phyloP scores from a whole-genome alignment of 1,140 invertebrate species.

The Leguminivora glycinivorella region DNA sequence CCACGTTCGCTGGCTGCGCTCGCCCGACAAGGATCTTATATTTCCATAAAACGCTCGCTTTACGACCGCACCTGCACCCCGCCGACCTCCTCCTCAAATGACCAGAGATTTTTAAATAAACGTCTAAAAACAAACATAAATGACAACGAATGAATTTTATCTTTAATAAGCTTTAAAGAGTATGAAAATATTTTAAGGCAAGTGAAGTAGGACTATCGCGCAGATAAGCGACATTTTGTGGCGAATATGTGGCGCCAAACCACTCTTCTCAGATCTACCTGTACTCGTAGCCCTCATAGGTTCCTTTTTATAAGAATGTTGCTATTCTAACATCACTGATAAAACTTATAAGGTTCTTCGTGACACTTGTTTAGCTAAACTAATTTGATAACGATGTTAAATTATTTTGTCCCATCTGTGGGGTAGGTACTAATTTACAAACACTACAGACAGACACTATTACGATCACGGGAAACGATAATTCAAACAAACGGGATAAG shows the following conservation, averaged over 20 bases:
- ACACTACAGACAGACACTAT: too few relatives aligned
- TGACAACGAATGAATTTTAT: constrained; percentile 23
- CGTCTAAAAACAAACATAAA: constrained; percentile 29
- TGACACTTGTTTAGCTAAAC: too few relatives aligned
- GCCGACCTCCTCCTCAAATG: constrained; percentile 36
- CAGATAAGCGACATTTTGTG: neutral
- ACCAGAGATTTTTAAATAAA: constrained; percentile 37
- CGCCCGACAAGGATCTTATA: constrained; percentile 57
- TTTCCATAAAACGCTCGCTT: constrained; percentile 59
- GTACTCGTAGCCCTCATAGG: neutral
- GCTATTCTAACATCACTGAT: too few relatives aligned
- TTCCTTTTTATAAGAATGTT: too few relatives aligned
- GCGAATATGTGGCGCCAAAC: neutral
- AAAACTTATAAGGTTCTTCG: too few relatives aligned
- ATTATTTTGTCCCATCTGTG: too few relatives aligned
- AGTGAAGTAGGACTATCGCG: neutral
- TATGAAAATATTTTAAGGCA: constrained; percentile 17
- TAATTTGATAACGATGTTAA: too few relatives aligned
- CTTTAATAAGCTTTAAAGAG: neutral
- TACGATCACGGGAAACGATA: too few relatives aligned
- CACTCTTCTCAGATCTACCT: neutral
- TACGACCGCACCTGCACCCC: constrained; percentile 52
- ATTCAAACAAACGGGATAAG: too few relatives aligned
- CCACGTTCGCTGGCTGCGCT: constrained; percentile 32
- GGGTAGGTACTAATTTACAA: too few relatives aligned